These are phyloP conservation scores for Troides aeacus DNA, from an alignment of 2,888 invertebrate genomes.

Conservation along the genomic window DNA sequence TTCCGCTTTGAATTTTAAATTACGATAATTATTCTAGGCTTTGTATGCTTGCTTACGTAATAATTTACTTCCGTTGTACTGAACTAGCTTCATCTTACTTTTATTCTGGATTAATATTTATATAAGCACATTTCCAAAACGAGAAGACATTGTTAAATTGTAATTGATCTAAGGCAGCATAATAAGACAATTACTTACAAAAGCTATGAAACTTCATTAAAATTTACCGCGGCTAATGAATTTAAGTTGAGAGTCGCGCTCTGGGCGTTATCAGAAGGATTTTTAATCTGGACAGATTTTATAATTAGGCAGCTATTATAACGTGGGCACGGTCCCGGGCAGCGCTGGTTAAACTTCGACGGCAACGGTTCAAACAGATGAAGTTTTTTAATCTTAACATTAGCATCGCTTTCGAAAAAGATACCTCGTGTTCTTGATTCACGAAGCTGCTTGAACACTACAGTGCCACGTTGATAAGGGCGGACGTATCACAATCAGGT, in stretches of 20 bases:
- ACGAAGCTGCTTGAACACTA: too few relatives aligned
- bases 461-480: too few relatives aligned
- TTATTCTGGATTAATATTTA: too few relatives aligned
- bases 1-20: too few relatives aligned
- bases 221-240: constrained; percentile 13
- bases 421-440: too few relatives aligned
- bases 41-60: too few relatives aligned
- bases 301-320: background rate
- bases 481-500: too few relatives aligned
- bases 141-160: background rate
- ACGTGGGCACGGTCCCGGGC: background rate
- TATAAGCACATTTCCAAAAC: too few relatives aligned
- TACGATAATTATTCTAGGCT: too few relatives aligned
- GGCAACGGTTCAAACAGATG: background rate
- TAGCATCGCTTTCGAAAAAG: background rate
- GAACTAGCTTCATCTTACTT: too few relatives aligned
- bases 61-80: too few relatives aligned
- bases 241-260: constrained; percentile 3
- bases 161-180: background rate
- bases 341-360: constrained; percentile 2
- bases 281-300: background rate
- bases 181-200: constrained; percentile 1
- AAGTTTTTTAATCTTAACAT: background rate
- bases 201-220: constrained; percentile 7
- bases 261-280: background rate